A percentile compares a stretch with the other conserved stretches of the same genome.
phyloP scores from a whole-genome alignment of 2,113 vertebrate genomes.

The Hemichromis elongatus region DNA sequence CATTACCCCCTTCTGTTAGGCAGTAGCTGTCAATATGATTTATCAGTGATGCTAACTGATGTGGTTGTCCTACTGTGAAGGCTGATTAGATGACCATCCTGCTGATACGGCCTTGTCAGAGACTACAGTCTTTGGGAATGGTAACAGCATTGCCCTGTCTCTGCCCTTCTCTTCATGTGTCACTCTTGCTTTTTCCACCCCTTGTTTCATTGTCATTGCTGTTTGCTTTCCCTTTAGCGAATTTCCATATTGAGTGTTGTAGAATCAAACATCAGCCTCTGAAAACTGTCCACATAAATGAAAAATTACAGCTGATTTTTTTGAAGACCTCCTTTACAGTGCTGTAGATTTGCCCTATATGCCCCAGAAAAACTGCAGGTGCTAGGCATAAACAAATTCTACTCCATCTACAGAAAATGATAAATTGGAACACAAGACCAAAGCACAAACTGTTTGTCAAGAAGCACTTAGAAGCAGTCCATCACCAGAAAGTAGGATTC shows the following conservation, averaged over 20 bases:
- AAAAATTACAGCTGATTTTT: neutral
- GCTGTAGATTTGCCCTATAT: constrained; percentile 1
- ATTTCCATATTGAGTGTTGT: neutral
- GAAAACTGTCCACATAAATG: neutral
- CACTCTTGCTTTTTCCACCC: neutral
- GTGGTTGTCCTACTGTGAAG: constrained; percentile 42
- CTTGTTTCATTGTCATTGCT: neutral
- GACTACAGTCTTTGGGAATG: neutral
- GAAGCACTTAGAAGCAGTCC: neutral
- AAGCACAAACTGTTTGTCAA: neutral
- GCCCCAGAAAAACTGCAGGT: neutral
- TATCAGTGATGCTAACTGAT: constrained; percentile 45
- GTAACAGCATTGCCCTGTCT: neutral
- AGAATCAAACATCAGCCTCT: neutral
- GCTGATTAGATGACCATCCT: constrained; percentile 52
- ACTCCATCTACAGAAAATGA: neutral
- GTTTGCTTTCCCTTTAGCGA: neutral
- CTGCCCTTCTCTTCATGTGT: neutral
- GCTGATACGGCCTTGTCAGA: constrained; percentile 19
- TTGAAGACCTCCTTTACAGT: neutral
- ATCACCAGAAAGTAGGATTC: neutral
- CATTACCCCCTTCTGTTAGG: constrained; percentile 24
- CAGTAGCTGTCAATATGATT: constrained; percentile 51
- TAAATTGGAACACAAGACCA: neutral
- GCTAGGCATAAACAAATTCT: neutral